These are phyloP conservation scores for Pseudachorutes palmiensis DNA, from an alignment of 1,140 invertebrate species.

Conservation along the genomic window DNA sequence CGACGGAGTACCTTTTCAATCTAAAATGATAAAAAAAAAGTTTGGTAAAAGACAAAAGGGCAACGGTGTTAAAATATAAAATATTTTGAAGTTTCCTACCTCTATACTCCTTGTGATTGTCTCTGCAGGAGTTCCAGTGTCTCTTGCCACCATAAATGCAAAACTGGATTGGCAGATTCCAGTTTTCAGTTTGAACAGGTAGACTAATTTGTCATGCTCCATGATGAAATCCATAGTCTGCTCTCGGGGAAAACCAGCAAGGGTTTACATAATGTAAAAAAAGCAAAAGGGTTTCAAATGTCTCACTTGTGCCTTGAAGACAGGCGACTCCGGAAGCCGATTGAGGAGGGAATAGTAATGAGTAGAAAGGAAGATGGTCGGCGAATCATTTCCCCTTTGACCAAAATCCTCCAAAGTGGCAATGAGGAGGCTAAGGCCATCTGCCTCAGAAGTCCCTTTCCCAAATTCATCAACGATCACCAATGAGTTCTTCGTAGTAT, in stretches of 20 bases:
- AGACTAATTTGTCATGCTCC: constrained; percentile 49
- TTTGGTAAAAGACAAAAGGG: too few relatives aligned
- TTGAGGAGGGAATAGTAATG: constrained; percentile 61
- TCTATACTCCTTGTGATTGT: constrained; percentile 37
- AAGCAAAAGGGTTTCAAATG: too few relatives aligned
- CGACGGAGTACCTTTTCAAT: too few relatives aligned
- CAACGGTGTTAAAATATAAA: too few relatives aligned
- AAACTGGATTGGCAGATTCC: constrained; percentile 50
- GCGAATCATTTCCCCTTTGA: constrained; percentile 50
- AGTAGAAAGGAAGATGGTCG: constrained; percentile 66
- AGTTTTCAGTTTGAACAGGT: constrained; percentile 52
- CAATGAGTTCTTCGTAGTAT: constrained; percentile 57
- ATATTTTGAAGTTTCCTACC: too few relatives aligned
- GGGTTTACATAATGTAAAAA: too few relatives aligned
- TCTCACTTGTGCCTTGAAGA: constrained; percentile 48
- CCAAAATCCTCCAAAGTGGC: constrained; percentile 59
- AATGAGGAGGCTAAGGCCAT: constrained; percentile 62
- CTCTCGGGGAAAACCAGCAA: too few relatives aligned
- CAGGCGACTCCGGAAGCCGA: constrained; percentile 46
- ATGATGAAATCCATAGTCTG: constrained; percentile 53
- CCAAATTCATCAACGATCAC: constrained; percentile 88
- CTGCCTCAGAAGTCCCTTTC: constrained; percentile 68
- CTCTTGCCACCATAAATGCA: constrained; percentile 49
- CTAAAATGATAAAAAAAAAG: too few relatives aligned
- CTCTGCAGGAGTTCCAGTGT: constrained; percentile 44